These are phyloP conservation scores for Ancistrus triradiatus DNA, from an alignment of 2,113 vertebrate species.

Conservation along the genomic window DNA sequence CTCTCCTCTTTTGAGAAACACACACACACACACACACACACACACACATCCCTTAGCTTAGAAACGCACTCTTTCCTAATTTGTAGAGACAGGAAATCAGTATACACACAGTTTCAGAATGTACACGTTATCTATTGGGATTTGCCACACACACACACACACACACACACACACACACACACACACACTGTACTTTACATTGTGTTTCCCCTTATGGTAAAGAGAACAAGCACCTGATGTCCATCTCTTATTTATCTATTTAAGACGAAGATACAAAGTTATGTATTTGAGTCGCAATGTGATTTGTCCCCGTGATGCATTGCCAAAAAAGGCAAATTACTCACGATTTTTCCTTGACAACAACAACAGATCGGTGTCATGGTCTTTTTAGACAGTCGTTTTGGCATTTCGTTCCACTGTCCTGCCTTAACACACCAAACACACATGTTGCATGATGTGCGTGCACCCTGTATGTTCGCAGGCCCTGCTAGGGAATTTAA, in stretches of 20 bases:
- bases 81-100: neutral
- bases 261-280: conserved; percentile 33
- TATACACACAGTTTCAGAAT: neutral
- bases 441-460: neutral
- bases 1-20: neutral
- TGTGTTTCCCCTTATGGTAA: conserved; percentile 5
- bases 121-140: no score
- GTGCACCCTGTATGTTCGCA: neutral
- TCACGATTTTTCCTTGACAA: neutral
- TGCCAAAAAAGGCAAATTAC: neutral
- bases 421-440: neutral
- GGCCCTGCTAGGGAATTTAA: conserved; percentile 5
- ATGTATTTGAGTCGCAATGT: conserved; percentile 8
- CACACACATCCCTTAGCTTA: neutral
- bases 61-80: neutral
- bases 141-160: neutral
- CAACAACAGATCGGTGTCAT: neutral
- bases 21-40: neutral
- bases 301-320: conserved; percentile 22
- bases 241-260: conserved; percentile 2
- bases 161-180: conserved; percentile 18
- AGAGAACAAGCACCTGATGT: conserved; percentile 21
- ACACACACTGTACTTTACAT: conserved; percentile 33
- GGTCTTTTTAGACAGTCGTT: neutral
- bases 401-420: neutral